phyloP scores from a whole-genome alignment of 2,888 invertebrate genomes.

The Leptura quadrifasciata region DNA sequence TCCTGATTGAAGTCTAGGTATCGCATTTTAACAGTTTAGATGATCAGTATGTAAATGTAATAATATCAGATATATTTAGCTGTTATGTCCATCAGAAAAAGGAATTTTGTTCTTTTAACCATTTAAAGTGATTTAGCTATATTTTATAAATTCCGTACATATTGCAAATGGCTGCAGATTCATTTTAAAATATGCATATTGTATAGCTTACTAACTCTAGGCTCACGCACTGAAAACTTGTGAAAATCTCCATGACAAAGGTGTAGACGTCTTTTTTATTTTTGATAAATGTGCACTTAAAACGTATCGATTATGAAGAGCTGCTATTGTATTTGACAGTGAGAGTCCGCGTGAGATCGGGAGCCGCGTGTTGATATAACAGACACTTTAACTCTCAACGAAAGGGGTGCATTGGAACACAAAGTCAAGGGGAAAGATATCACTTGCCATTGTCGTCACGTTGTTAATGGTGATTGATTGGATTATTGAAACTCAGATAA shows the following conservation, averaged over 20 bases:
- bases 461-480: conserved; percentile 67
- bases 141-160: too few species aligned
- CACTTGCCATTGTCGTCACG: conserved; percentile 68
- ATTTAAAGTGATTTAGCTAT: too few species aligned
- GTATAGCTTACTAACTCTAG: background rate
- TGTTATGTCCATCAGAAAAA: too few species aligned
- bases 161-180: too few species aligned
- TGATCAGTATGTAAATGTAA: too few species aligned
- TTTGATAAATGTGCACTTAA: conserved; percentile 40
- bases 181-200: background rate
- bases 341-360: conserved; percentile 53
- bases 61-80: too few species aligned
- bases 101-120: too few species aligned
- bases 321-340: conserved; percentile 58
- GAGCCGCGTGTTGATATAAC: conserved; percentile 47
- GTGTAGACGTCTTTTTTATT: background rate
- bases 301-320: conserved; percentile 39
- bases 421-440: conserved; percentile 58
- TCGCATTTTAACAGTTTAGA: too few species aligned
- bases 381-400: conserved; percentile 54
- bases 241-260: conserved; percentile 17
- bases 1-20: too few species aligned
- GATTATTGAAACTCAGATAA: conserved; percentile 52
- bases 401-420: conserved; percentile 57
- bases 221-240: background rate